phyloP scores from a whole-genome alignment of 2,888 invertebrate genomes.

The Stenodera caucasica region DNA sequence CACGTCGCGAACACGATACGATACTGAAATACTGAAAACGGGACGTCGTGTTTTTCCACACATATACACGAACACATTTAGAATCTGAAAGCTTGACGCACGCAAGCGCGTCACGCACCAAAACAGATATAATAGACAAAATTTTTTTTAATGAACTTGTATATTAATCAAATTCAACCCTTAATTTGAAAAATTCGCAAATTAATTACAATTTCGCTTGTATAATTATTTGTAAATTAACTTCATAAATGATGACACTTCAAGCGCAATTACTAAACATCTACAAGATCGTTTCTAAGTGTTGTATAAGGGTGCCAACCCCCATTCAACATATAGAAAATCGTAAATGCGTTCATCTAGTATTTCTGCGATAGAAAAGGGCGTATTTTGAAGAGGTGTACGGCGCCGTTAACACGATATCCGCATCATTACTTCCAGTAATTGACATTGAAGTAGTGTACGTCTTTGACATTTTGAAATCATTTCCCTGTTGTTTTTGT shows the following conservation, averaged over 20 bases:
- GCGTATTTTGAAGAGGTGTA: slow-evolving; percentile 8
- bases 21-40: slow-evolving; percentile 6
- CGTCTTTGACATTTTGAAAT: slow-evolving; percentile 8
- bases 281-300: slow-evolving; percentile 16
- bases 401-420: slow-evolving; percentile 20
- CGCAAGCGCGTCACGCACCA: slow-evolving; percentile 5
- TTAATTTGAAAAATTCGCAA: no score
- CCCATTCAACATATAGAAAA: slow-evolving; percentile 16
- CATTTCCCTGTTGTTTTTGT: slow-evolving; percentile 1
- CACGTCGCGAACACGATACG: slow-evolving; percentile 1
- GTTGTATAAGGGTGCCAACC: slow-evolving; percentile 21
- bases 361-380: background rate
- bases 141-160: no score
- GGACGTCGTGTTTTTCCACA: slow-evolving; percentile 7
- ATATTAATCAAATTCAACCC: no score
- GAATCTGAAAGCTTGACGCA: slow-evolving; percentile 7
- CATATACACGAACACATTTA: background rate
- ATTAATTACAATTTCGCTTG: slow-evolving; percentile 13
- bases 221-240: slow-evolving; percentile 55
- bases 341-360: slow-evolving; percentile 12
- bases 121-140: background rate
- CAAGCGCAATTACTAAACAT: slow-evolving; percentile 43
- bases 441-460: slow-evolving; percentile 11
- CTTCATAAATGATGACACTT: slow-evolving; percentile 54
- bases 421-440: slow-evolving; percentile 17